These are phyloP conservation scores for Meloe dianella DNA, from an alignment of 2,888 invertebrate species.

Conservation along the genomic window DNA sequence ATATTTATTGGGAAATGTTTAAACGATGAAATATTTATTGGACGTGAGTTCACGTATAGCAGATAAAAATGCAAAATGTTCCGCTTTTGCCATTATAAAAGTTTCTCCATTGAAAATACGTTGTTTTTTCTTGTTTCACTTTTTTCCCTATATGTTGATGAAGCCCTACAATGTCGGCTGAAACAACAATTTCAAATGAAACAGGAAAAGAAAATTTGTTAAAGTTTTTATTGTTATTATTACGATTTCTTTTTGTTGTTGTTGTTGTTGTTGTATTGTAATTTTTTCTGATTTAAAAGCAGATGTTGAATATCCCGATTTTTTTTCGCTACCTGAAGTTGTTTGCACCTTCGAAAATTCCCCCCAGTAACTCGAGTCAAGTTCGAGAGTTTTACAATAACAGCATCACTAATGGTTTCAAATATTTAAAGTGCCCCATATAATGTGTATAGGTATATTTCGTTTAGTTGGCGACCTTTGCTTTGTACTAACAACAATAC, in stretches of 20 bases:
- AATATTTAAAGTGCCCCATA: slow-evolving; percentile 30
- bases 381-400: slow-evolving; percentile 28
- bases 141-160: slow-evolving; percentile 27
- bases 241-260: background rate
- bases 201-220: background rate
- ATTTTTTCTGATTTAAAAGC: background rate
- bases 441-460: background rate
- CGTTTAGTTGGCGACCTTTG: slow-evolving; percentile 20
- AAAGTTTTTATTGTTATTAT: background rate
- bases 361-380: slow-evolving; percentile 24
- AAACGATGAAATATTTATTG: slow-evolving; percentile 31
- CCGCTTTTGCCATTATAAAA: slow-evolving; percentile 31
- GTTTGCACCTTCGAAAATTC: slow-evolving; percentile 5
- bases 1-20: slow-evolving; percentile 28
- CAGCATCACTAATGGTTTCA: slow-evolving; percentile 31
- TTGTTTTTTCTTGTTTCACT: slow-evolving; percentile 23
- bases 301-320: background rate
- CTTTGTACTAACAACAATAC: slow-evolving; percentile 21
- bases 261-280: background rate
- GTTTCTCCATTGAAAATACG: slow-evolving; percentile 34
- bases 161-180: slow-evolving; percentile 11
- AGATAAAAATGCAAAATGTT: slow-evolving; percentile 33
- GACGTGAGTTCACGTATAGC: slow-evolving; percentile 33
- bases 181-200: background rate
- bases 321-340: background rate